These are phyloP conservation scores for Toxotes chatareus DNA, from an alignment of 2,113 vertebrate species.

Conservation along the genomic window DNA sequence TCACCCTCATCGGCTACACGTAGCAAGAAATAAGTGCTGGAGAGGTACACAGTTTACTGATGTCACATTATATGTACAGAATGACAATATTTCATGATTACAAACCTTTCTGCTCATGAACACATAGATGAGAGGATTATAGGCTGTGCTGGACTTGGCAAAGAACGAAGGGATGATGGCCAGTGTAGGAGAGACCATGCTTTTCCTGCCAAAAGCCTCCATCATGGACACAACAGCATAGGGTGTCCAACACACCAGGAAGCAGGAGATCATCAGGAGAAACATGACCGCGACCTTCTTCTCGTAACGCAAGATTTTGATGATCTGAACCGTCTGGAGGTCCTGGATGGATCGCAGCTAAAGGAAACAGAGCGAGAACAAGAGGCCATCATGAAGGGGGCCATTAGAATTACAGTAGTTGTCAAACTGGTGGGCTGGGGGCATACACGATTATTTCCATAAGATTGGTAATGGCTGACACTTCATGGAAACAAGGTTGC, in stretches of 20 bases:
- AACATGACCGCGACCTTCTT: slow-evolving; percentile 93
- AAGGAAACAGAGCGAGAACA: slow-evolving; percentile 31
- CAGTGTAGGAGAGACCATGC: slow-evolving; percentile 88
- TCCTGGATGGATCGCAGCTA: slow-evolving; percentile 91
- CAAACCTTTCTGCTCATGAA: slow-evolving; percentile 95
- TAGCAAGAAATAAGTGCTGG: background rate
- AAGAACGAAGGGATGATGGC: slow-evolving; percentile 92
- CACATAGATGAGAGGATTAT: slow-evolving; percentile 93
- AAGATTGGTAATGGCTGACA: background rate
- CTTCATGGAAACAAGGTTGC: background rate
- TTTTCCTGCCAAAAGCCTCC: slow-evolving; percentile 87
- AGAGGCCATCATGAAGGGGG: background rate
- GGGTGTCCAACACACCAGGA: slow-evolving; percentile 93
- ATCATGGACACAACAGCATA: slow-evolving; percentile 91
- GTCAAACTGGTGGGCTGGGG: too few relatives aligned
- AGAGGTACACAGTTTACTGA: background rate
- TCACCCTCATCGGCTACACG: background rate
- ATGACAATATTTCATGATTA: background rate
- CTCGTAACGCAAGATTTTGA: slow-evolving; percentile 92
- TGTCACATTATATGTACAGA: background rate
- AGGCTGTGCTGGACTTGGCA: slow-evolving; percentile 91
- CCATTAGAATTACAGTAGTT: too few relatives aligned
- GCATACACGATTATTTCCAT: background rate
- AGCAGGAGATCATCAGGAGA: slow-evolving; percentile 90
- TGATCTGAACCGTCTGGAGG: slow-evolving; percentile 91